Evolutionary conservation across 2,888 invertebrate species (phyloP), one percentile per base, ranked within the genome.

Genomic region (Kryphioiulus occultus): DNA sequence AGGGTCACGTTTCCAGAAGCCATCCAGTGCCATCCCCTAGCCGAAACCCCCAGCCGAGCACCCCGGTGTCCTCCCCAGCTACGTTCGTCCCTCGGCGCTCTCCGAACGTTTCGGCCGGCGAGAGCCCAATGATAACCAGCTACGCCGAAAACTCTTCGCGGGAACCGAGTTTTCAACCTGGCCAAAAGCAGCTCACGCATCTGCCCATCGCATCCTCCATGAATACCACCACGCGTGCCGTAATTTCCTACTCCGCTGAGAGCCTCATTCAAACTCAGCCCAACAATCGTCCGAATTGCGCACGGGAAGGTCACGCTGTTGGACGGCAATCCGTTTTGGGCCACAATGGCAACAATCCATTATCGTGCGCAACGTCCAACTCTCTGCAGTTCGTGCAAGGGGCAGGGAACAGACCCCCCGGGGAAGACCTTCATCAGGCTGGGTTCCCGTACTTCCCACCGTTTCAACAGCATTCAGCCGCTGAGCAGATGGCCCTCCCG

Each of bases 171-270:
- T 87, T 87, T 30, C 84, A 82, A 19, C 85, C 88, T 0, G 86
- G 82, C 9, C 82, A 85, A 26, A 88, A 87, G 26, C 88, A 86
- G 9, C 68, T 84, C 4, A 68, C 88, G n/a, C 86, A 86, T 84
- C 42, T 30, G n/a, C 85, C 85, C 19, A 15, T 53, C 39, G 26
- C 30, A 78, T 12, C 86, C 15, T 84, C 87, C 2, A 47, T 32
- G 59, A 44, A 47, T 39, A 44, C 86, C 26, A 32, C 88, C 35
- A 26, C 84, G 19, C 53, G 89, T 17, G 35, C 88, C n/a, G 44
- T 85, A 3, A 88, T 89, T 83, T 89, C 89, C 12, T 89, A 89
- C 68, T 89, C 89, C 2, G 89, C 89, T 3, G 89, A 89, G 59
- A 88, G 88, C 78, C 88, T 89, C 12, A 88, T 89, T 44, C 89